Conservation (phyloP, 1,140 invertebrate species). For the Aphelinus certus region DNA sequence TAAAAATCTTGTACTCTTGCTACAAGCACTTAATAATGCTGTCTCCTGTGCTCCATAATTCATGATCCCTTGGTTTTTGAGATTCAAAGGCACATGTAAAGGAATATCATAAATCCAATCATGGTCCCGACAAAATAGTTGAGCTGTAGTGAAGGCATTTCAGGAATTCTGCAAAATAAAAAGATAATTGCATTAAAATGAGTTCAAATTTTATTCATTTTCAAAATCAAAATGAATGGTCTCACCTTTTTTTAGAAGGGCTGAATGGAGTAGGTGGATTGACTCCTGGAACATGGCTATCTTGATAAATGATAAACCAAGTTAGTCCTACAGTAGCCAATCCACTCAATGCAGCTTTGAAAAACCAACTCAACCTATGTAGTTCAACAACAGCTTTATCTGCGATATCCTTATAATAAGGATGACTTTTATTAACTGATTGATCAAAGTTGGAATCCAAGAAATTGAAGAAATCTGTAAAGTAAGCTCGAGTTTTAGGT, state of each 20-base stretch:
- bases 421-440: slow-evolving; percentile 43
- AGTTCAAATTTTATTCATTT: too few species aligned
- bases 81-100: slow-evolving; percentile 53
- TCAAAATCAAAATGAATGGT: slow-evolving; percentile 10
- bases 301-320: slow-evolving; percentile 61
- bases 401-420: slow-evolving; percentile 45
- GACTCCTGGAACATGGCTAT: slow-evolving; percentile 55
- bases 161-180: slow-evolving; percentile 38
- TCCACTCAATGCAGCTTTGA: slow-evolving; percentile 53
- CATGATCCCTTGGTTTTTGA: neutral
- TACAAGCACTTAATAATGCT: slow-evolving; percentile 11
- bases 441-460: slow-evolving; percentile 41
- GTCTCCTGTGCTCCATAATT: neutral
- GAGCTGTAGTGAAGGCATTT: slow-evolving; percentile 43
- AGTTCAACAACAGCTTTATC: slow-evolving; percentile 34
- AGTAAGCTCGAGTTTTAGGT: slow-evolving; percentile 26
- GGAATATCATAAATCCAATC: slow-evolving; percentile 51
- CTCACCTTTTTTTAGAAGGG: slow-evolving; percentile 47
- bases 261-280: slow-evolving; percentile 55
- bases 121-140: slow-evolving; percentile 54
- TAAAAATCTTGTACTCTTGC: slow-evolving; percentile 33
- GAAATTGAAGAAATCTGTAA: slow-evolving; percentile 36
- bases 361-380: slow-evolving; percentile 49
- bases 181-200: neutral
- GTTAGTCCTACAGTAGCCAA: slow-evolving; percentile 48